Evolutionary conservation across 2,113 vertebrate species (phyloP), one percentile per base, ranked within the genome.

Genomic region (Octodon degus): DNA sequence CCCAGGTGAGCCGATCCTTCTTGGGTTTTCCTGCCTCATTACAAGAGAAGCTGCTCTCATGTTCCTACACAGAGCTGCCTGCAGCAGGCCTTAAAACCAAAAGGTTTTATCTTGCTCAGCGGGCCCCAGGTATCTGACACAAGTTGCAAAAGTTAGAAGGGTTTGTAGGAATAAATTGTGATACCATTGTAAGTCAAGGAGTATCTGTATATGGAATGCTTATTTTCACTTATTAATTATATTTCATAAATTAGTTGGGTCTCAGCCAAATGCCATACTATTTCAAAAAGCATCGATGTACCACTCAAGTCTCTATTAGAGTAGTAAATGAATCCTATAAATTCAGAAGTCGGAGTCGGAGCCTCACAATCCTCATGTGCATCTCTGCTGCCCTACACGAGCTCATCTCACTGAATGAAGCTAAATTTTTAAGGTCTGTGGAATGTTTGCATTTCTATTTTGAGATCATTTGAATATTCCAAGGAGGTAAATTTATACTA

Each of bases 401-500:
- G 70, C 22, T 58, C 14, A 55, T 65, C 43, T 67, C 40, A 12
- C 27, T 47, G 24, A 85, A 65, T 1, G 10, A 53, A 80, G 43
- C 20, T 10, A 47, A 32, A 32, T 20, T 25, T 91, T 67, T 16
- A 43, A 47, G 40, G 32, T 67, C 10, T 43, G 25, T 58, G 43
- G 84, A 34, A 81, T 8, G 62, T 89, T 14, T 68, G 1, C 27
- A 79, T 94, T 86, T 91, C 34, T 87, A 58, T 92, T 90, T 89
- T 86, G 7, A 94, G 17, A 68, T 85, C 5, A 86, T 83, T 32
- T 77, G 43, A 91, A 20, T 84, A 62, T 67, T 80, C 7, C 25
- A 93, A 91, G 34, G 16, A 94, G 85, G 50, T 55, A 10, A n/a
- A 87, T 34, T 86, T 77, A 86, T 90, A 11, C 2, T 91, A 53